These are phyloP conservation scores for Ochropacha duplaris DNA, from an alignment of 2,888 invertebrate species.

Conservation along the genomic window DNA sequence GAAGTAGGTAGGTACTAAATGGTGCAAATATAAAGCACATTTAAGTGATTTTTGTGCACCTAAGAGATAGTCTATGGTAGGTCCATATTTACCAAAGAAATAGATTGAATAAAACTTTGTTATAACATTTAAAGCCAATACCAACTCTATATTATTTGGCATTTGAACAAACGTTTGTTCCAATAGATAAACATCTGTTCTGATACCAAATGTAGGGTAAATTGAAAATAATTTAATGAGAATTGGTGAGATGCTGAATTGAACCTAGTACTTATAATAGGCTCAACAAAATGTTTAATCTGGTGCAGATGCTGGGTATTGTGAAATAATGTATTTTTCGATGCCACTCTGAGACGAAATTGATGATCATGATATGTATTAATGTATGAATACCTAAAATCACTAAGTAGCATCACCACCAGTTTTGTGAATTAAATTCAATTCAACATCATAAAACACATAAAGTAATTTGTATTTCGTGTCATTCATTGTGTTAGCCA, in stretches of 20 bases:
- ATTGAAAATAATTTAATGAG: constrained; percentile 13
- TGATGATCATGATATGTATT: not conserved
- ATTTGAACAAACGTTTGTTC: constrained; percentile 4
- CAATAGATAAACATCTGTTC: not conserved
- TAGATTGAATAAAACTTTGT: constrained; percentile 25
- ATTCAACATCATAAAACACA: constrained; percentile 2
- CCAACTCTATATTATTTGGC: not conserved
- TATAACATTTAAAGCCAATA: constrained; percentile 55
- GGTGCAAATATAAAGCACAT: not conserved
- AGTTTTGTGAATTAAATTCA: not conserved
- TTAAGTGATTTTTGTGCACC: not conserved
- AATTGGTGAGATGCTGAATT: constrained; percentile 8
- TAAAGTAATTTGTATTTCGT: constrained; percentile 12
- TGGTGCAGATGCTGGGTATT: not conserved
- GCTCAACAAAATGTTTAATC: not conserved
- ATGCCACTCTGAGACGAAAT: not conserved
- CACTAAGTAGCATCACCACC: not conserved
- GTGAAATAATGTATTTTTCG: not conserved
- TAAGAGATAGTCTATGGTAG: constrained; percentile 5
- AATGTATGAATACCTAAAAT: not conserved
- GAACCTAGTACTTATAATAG: not conserved
- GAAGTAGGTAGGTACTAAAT: not conserved
- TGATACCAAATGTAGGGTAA: constrained; percentile 10
- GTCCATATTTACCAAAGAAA: constrained; percentile 15
- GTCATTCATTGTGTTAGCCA: constrained; percentile 63